Percentiles rank a stretch among this genome's conserved stretches.
These are phyloP conservation scores for Tetanocera ferruginea DNA, from an alignment of 2,888 invertebrate genomes.

Conservation along the genomic window DNA sequence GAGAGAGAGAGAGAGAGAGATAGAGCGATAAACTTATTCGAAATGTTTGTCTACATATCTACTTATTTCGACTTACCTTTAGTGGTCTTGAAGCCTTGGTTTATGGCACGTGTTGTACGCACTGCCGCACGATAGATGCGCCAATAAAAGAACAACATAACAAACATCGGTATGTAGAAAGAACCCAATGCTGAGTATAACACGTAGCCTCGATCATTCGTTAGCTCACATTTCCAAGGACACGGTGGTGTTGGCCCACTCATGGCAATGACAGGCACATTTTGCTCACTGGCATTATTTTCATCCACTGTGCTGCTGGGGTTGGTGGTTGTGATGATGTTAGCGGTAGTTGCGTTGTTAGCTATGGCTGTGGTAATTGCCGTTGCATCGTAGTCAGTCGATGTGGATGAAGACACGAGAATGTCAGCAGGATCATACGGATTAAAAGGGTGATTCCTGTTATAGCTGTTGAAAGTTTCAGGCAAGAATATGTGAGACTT, in stretches of 20 bases:
- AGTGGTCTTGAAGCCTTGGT: conserved; percentile 90
- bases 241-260: conserved; percentile 74
- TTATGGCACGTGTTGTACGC: conserved; percentile 91
- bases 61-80: conserved; percentile 73
- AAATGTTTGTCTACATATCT: background rate
- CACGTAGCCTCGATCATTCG: conserved; percentile 95
- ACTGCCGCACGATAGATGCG: conserved; percentile 95
- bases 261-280: conserved; percentile 38
- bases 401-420: conserved; percentile 5
- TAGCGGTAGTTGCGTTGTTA: conserved; percentile 40
- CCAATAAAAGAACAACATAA: conserved; percentile 99
- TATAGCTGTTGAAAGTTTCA: conserved; percentile 32
- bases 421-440: conserved; percentile 59
- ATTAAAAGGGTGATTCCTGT: conserved; percentile 53
- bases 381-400: conserved; percentile 41
- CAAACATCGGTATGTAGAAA: conserved; percentile 97
- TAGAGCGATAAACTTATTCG: background rate
- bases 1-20: background rate
- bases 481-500: background rate
- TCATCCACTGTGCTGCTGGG: conserved; percentile 37
- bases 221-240: conserved; percentile 90
- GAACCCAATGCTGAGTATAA: conserved; percentile 98
- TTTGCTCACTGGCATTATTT: conserved; percentile 44
- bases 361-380: conserved; percentile 19
- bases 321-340: conserved; percentile 19